A percentile compares a stretch with the other conserved stretches of the same genome.
Conservation (phyloP, 2,113 vertebrate species). For the Peromyscus leucopus region DNA sequence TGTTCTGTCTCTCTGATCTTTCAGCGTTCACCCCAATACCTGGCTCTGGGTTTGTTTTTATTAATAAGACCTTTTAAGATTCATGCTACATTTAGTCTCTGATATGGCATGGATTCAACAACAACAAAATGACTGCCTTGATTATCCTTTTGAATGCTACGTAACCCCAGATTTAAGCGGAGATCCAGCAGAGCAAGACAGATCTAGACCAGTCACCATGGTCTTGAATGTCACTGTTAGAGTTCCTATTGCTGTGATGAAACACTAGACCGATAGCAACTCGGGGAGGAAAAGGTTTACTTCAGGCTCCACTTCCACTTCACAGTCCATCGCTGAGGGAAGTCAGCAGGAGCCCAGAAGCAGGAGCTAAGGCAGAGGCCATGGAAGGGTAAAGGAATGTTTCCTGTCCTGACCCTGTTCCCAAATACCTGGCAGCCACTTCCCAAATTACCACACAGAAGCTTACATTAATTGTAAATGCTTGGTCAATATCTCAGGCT, state of each 20-base stretch:
- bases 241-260: background rate
- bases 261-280: background rate
- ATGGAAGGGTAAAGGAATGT: background rate
- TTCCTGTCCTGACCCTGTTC: too few species aligned
- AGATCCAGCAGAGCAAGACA: background rate
- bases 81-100: background rate
- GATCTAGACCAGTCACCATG: background rate
- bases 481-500: too few species aligned
- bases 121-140: slow-evolving; percentile 39
- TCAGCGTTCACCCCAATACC: too few species aligned
- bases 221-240: background rate
- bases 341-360: background rate
- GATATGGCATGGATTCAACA: slow-evolving; percentile 9
- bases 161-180: background rate
- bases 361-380: background rate
- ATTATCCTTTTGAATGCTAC: slow-evolving; percentile 18
- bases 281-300: background rate
- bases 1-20: too few species aligned
- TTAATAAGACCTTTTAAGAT: too few species aligned
- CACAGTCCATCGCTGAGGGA: background rate
- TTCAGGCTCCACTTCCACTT: background rate
- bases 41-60: too few species aligned
- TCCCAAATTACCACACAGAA: too few species aligned
- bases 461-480: too few species aligned
- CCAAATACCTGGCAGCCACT: too few species aligned